Evolutionary conservation across 2,797 vertebrate genomes (phyloP).

Genomic region (Rhadinocentrus ornatus): DNA sequence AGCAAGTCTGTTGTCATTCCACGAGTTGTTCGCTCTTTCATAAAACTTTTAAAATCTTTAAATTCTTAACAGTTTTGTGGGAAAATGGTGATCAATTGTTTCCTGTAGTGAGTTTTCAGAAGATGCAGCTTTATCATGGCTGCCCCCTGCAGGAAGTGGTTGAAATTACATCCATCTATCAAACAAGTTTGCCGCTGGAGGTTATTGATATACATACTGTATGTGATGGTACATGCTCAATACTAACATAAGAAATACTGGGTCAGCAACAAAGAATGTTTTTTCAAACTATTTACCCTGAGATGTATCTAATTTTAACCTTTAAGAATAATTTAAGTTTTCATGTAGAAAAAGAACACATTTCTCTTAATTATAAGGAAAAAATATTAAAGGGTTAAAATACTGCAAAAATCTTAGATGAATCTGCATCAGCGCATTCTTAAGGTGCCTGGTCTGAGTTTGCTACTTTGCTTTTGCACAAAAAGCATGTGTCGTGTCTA

Average conservation of each 20-base stretch:
- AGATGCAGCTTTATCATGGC: background rate
- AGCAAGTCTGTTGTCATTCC: too few species aligned
- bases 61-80: too few species aligned
- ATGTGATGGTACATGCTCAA: background rate
- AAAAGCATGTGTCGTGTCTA: background rate
- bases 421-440: too few species aligned
- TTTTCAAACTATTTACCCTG: background rate
- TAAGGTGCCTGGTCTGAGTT: too few species aligned
- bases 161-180: background rate
- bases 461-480: background rate
- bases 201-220: background rate
- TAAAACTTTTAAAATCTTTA: too few species aligned
- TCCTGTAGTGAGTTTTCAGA: background rate
- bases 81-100: too few species aligned
- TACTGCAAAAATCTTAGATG: too few species aligned
- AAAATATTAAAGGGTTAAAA: background rate
- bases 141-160: slow-evolving; percentile 56
- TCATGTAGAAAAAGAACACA: background rate
- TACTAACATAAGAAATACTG: background rate
- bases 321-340: background rate
- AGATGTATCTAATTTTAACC: background rate
- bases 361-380: background rate
- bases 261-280: background rate
- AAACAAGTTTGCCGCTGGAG: background rate
- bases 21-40: too few species aligned